Evolutionary conservation across 2,113 vertebrate species (phyloP).

Genomic region (Grus americana): DNA sequence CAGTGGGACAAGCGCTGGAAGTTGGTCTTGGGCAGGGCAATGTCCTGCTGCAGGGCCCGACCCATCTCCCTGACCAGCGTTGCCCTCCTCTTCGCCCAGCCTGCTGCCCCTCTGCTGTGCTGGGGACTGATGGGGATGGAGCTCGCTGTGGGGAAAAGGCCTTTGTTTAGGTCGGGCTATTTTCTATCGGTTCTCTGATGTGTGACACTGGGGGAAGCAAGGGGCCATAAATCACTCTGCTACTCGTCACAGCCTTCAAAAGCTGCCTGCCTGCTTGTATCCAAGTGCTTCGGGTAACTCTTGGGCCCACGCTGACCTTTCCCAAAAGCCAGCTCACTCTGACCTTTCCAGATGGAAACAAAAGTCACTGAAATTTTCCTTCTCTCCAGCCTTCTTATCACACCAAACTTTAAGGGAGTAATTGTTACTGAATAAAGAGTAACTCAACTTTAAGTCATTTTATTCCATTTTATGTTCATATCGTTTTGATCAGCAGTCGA

Average conservation of each 20-base stretch:
- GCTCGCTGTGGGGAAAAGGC: accelerated
- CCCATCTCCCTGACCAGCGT: not conserved
- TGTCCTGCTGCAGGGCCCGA: not conserved
- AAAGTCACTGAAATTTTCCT: not conserved
- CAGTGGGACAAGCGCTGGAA: too few species aligned
- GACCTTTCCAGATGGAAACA: not conserved
- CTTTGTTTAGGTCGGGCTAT: not conserved
- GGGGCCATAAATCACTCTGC: not conserved
- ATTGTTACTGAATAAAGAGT: not conserved
- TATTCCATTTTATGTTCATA: accelerated
- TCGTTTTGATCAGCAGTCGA: not conserved
- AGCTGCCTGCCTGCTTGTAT: not conserved
- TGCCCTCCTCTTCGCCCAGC: not conserved
- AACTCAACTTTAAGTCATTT: not conserved
- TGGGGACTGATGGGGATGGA: not conserved
- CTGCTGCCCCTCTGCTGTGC: not conserved
- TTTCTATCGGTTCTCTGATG: not conserved
- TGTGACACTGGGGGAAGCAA: not conserved
- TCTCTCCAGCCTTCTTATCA: not conserved
- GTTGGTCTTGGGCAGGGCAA: too few species aligned
- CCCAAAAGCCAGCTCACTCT: not conserved
- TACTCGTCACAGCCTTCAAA: not conserved
- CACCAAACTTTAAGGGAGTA: not conserved
- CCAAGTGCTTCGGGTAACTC: accelerated
- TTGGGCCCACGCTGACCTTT: not conserved